These are phyloP conservation scores for Ophioderma brevispina DNA, from an alignment of 35 echinoderm and acorn worm species.

Conservation along the genomic window DNA sequence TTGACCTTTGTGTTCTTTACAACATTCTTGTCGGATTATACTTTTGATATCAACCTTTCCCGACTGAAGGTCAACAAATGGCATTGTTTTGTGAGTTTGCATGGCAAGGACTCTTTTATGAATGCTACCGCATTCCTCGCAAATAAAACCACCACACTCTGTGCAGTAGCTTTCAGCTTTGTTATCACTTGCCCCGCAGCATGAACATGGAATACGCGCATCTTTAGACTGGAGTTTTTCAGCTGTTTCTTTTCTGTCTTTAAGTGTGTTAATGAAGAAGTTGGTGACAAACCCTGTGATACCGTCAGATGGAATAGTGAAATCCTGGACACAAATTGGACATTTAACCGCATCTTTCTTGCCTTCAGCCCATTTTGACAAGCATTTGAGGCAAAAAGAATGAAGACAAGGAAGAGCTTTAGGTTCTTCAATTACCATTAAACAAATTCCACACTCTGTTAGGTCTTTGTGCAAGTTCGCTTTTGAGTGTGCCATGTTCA, in stretches of 20 bases:
- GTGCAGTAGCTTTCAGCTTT: not conserved
- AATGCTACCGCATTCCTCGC: not conserved
- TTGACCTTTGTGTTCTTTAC: not conserved
- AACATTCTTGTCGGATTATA: not conserved
- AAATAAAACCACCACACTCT: not conserved
- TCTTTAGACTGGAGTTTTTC: not conserved
- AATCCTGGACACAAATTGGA: not conserved
- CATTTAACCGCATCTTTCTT: not conserved
- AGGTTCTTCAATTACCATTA: not conserved
- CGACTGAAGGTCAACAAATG: not conserved
- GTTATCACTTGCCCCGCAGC: not conserved
- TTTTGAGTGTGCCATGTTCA: too few species aligned
- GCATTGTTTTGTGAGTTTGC: not conserved
- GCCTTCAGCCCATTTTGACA: not conserved
- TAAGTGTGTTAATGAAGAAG: not conserved
- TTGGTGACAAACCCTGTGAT: not conserved
- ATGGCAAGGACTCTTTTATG: not conserved
- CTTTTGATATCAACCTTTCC: not conserved
- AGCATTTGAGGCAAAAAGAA: not conserved
- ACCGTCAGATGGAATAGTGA: not conserved
- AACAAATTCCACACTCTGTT: not conserved
- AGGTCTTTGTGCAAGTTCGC: not conserved
- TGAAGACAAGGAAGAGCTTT: not conserved
- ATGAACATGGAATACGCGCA: not conserved
- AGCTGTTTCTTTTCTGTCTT: not conserved